Evolutionary conservation across 2,888 invertebrate species (phyloP).

Genomic region (Mesopsocus fuscifrons): DNA sequence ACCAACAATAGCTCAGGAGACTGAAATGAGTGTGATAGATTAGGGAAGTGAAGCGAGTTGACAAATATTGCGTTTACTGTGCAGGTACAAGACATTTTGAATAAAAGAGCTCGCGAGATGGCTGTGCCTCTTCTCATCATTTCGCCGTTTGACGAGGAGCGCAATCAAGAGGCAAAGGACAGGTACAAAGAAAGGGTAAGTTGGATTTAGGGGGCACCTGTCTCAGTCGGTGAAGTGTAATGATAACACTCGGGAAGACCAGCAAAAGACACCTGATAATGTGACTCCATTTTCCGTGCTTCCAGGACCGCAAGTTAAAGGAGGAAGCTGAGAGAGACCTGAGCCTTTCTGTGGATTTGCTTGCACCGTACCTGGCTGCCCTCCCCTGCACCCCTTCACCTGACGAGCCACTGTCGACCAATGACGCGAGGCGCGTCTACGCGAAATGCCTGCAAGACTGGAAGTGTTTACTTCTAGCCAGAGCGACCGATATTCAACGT

Average conservation of each 20-base stretch:
- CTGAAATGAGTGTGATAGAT: no score
- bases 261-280: no score
- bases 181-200: constrained; percentile 31
- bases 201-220: no score
- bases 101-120: constrained; percentile 28
- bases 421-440: constrained; percentile 29
- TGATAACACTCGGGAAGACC: no score
- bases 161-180: constrained; percentile 31
- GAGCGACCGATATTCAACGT: constrained; percentile 42
- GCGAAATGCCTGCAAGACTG: constrained; percentile 45
- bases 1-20: no score
- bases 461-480: constrained; percentile 36
- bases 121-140: constrained; percentile 29
- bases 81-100: constrained; percentile 19
- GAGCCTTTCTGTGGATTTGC: constrained; percentile 39
- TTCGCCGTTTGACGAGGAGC: constrained; percentile 33
- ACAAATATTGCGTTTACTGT: no score
- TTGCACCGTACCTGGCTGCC: constrained; percentile 41
- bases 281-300: no score
- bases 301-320: constrained; percentile 21
- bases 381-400: constrained; percentile 11
- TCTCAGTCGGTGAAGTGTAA: no score
- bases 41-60: no score
- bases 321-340: constrained; percentile 36
- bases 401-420: constrained; percentile 27